Base-by-base conservation (phyloP, 2,797 vertebrate species). In the Rhinichthys osculus region DNA sequence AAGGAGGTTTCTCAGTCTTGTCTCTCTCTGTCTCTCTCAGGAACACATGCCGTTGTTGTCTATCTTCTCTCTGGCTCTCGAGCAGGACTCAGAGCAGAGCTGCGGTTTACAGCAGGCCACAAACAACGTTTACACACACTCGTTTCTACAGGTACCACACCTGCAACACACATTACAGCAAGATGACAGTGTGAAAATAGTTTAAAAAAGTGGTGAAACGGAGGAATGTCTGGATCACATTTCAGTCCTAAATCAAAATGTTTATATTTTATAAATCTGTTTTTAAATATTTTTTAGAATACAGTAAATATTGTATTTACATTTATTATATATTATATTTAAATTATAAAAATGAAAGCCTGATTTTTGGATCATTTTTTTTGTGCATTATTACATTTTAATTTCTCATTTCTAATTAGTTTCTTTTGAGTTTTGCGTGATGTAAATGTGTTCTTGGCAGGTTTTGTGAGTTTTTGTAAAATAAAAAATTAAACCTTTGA, bases 1-100 rank as follows among this genome's bases (percentile, higher is more conserved):
- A 42, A 27, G 23, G 5, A 35, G 23, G 17, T 80, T n/a, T 74
- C 47, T 81, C n/a, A 33, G 11, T 16, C 42, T 23, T 11, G 10
- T 66, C n/a, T 38, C 23, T 74, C 23, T 64, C 40, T 30, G 27
- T 70, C 54, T 77, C 11, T 67, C 4, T 38, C 92, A 99, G 98
- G 94, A 94, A 30, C 96, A 96, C 90, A 99, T 99, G 98, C 98
- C 98, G 0, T 95, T 99, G 70, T 95, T 96, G 91, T 98, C 98
- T 89, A 98, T 99, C 94, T 99, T 98, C 90, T 97, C 97, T 54
- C 94, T 98, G 94, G 96, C 97, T 35, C 92, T 99, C 92, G 98
- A 99, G 92, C 98, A 99, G 93, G 98, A 99, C 84, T 93, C 96
- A 91, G 98, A 99, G 71, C 95, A 97, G 0, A 95, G 97, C 11